Evolutionary conservation across 1,140 invertebrate species (phyloP), one percentile per base, ranked within the genome.

Genomic region (Arctopsyche grandis): DNA sequence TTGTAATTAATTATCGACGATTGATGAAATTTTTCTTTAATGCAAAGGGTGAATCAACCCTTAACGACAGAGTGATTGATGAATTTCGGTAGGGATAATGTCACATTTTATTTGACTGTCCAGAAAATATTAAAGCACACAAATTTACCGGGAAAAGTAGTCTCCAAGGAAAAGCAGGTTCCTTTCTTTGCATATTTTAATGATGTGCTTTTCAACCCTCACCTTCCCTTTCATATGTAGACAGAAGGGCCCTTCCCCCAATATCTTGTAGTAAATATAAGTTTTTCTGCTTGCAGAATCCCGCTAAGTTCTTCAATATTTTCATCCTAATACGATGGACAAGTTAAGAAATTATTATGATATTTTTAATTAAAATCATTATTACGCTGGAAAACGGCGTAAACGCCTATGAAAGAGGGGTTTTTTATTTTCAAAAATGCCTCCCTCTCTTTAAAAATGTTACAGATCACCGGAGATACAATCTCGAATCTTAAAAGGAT

Each of bases 401-500:
- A 74, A 74, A 56, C 48, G 48, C n/a, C 26, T 1, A 70, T 19
- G 14, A 9, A n/a, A 19, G 43, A 4, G 29, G 7, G 29, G 29
- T 38, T 38, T 38, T 38, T 38, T 7, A 4, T 38, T 38, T 38
- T 38, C 7, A 10, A 16, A 12, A 44, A 22, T 46, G 74, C 26
- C 43, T 73, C 80, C 78, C 78, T 79, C 78, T 79, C 76, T 78
- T 78, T 74, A 81, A 79, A 78, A 81, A 19, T 78, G 78, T 69
- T 79, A 75, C 80, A 74, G 75, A 79, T 82, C 75, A 75, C 38
- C 63, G 52, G 77, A 71, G 75, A 74, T 71, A 48, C 75, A 29
- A 79, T 79, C 78, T 79, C 70, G 78, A 81, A 81, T 81, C 77
- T 81, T 81, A 82, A 79, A 79, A 73, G 80, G 80, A 82, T 82